Evolutionary conservation across 2,797 vertebrate genomes (phyloP), one percentile per base, ranked within the genome.

Genomic region (Gouania willdenowi): DNA sequence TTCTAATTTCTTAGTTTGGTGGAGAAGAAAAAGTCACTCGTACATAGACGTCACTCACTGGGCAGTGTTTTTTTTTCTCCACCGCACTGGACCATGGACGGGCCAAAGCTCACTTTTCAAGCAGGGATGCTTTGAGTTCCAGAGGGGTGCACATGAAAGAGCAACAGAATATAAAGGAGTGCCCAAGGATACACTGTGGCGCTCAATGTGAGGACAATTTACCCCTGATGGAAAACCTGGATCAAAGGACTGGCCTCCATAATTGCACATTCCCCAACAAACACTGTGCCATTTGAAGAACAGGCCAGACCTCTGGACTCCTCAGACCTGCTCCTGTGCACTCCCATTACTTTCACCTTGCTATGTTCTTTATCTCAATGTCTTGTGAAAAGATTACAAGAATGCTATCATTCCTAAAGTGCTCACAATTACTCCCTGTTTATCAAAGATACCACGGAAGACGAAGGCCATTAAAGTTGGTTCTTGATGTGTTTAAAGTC

Each of bases 251-350:
- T 65, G 81, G 76, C 77, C 85, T 87, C 86, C 79, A 83, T 89
- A 89, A 90, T 90, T 90, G 87, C 86, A 85, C 89, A 90, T 89
- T 90, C 88, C 89, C 85, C 84, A 87, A 84, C 84, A 86, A 89
- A 87, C 85, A 81, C 87, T 66, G 81, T 79, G 80, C 85, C 82
- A 87, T 88, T 84, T 88, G 86, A 88, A 87, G 86, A 86, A 79
- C 12, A 75, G 83, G 84, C 85, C 87, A 88, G 87, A 87, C 85
- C 84, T 85, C 72, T 39, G 83, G 85, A 87, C 86, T 88, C 86
- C 86, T 77, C 67, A 80, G 78, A 79, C 75, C 71, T 21, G 64
- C 71, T 79, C 69, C 62, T 66, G 65, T 65, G 58, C 65, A 19
- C 57, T 72, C 69, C 62, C 75, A 68, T 67, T 81, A 75, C 77